A percentile compares a stretch with the other conserved stretches of the same genome.
Evolutionary conservation across 2,113 vertebrate genomes (phyloP).

Genomic region (Aix galericulata): DNA sequence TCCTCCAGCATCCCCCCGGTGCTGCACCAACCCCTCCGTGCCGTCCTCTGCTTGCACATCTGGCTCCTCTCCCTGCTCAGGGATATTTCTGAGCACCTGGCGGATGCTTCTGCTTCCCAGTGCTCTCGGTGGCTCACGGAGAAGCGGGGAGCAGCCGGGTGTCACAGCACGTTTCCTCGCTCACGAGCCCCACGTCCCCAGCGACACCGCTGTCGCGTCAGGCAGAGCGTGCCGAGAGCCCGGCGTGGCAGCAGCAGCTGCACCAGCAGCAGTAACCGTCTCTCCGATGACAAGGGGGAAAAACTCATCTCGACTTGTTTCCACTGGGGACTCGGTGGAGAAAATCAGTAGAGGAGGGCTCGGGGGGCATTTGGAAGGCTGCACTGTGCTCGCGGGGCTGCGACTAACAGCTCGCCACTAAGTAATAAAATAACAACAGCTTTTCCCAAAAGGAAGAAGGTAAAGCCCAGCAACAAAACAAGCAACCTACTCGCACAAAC

Average conservation of each 20-base stretch:
- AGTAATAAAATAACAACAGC: background rate
- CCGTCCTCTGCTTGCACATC: background rate
- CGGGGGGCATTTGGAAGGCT: background rate
- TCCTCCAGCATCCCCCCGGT: background rate
- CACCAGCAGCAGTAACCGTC: background rate
- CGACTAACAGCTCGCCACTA: background rate
- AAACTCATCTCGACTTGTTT: background rate
- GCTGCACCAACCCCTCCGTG: background rate
- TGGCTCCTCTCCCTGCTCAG: background rate
- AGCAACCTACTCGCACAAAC: background rate
- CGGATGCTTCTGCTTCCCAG: background rate
- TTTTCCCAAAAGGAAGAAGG: background rate
- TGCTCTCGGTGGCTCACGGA: background rate
- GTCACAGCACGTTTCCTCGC: background rate
- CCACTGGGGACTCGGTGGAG: background rate
- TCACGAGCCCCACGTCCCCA: too few species aligned
- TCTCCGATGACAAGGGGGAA: background rate
- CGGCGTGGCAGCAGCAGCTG: background rate
- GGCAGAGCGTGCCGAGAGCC: constrained; percentile 1
- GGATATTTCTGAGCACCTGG: background rate
- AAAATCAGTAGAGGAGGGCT: background rate
- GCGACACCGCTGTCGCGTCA: background rate
- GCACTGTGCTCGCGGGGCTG: background rate
- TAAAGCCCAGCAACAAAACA: background rate
- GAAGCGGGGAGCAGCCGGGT: background rate